Evolutionary conservation across 1,140 invertebrate species (phyloP).

Genomic region (Aphelenchoides besseyi): DNA sequence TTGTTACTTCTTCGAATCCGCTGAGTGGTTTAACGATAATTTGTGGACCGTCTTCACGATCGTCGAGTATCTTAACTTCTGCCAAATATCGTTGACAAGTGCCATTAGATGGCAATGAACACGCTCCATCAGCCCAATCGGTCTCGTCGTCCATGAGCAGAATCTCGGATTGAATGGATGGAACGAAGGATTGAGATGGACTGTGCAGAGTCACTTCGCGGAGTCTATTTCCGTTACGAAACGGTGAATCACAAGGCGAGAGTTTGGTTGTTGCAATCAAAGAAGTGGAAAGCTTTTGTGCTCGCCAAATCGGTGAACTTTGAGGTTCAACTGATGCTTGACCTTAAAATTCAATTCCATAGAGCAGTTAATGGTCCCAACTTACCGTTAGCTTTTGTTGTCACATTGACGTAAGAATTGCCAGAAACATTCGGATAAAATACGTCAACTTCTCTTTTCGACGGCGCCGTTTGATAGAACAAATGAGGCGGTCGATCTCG

Average conservation of each 20-base stretch:
- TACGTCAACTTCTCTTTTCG: neutral
- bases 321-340: neutral
- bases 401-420: neutral
- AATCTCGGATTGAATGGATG: slow-evolving; percentile 9
- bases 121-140: neutral
- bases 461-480: neutral
- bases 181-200: slow-evolving; percentile 3
- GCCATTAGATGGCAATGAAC: neutral
- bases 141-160: slow-evolving; percentile 12
- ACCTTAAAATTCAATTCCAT: no score
- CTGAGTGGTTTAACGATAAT: neutral
- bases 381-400: neutral
- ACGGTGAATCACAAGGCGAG: neutral
- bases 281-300: neutral
- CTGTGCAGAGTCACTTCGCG: neutral
- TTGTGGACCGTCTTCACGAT: neutral
- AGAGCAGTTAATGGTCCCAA: no score
- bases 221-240: neutral
- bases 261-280: neutral
- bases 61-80: neutral
- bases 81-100: neutral
- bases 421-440: neutral
- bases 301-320: neutral
- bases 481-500: neutral
- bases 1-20: neutral